These are phyloP conservation scores for Drosophila gunungcola DNA, from an alignment of 1,140 invertebrate genomes.

Conservation along the genomic window DNA sequence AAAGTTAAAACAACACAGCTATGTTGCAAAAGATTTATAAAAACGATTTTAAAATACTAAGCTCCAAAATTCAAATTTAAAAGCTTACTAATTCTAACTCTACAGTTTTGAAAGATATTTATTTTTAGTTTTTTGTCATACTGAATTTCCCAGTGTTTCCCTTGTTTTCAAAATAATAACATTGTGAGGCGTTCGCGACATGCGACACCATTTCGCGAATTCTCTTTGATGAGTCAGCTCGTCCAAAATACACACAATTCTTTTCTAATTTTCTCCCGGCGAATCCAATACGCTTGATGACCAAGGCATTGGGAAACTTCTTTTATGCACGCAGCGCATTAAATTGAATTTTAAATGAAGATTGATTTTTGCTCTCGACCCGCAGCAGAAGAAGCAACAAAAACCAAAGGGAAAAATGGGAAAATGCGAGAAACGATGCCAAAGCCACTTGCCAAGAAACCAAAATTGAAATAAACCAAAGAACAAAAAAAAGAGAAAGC, in stretches of 20 bases:
- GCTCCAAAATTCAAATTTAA: too few species aligned
- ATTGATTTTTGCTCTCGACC: slow-evolving; percentile 70
- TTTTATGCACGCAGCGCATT: slow-evolving; percentile 63
- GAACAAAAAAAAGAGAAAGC: slow-evolving; percentile 11
- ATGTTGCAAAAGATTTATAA: too few species aligned
- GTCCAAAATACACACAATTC: slow-evolving; percentile 32
- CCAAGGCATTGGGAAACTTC: slow-evolving; percentile 40
- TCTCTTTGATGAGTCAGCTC: slow-evolving; percentile 52
- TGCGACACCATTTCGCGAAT: slow-evolving; percentile 37
- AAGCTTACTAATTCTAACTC: neutral
- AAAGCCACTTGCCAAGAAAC: slow-evolving; percentile 62
- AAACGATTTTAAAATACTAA: too few species aligned
- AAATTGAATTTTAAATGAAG: slow-evolving; percentile 82
- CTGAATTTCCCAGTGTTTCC: neutral
- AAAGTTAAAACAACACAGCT: too few species aligned
- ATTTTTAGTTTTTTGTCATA: neutral
- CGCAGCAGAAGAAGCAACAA: slow-evolving; percentile 22
- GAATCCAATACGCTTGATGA: slow-evolving; percentile 60
- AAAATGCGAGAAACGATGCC: slow-evolving; percentile 35
- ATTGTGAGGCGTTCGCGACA: slow-evolving; percentile 20
- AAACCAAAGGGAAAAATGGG: slow-evolving; percentile 8
- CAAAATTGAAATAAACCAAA: slow-evolving; percentile 40
- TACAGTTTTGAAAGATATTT: too few species aligned
- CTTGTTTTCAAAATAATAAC: neutral
- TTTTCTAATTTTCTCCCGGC: slow-evolving; percentile 47